Evolutionary conservation across 2,888 invertebrate genomes (phyloP), one percentile per base, ranked within the genome.

Genomic region (Mamestra brassicae): DNA sequence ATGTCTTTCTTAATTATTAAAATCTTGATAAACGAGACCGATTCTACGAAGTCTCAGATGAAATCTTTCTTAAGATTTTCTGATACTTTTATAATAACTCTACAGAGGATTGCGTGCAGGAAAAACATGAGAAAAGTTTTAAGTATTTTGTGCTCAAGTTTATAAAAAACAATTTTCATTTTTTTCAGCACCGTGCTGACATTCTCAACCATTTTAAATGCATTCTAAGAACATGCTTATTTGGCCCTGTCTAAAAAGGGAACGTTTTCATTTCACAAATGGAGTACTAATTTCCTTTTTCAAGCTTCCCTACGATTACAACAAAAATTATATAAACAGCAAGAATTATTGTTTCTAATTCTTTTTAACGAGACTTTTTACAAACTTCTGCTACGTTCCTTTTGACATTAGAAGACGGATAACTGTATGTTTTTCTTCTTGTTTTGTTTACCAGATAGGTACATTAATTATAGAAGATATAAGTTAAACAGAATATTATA

Each of bases 1-100:
- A 68, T 54, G 57, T 78, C 11, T 61, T 83, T 78, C 63, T 54
- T 83, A 78, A 78, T 78, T 58, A 83, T 83, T 50, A 83, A 83
- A 83, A 52, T 58, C 71, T 42, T 78, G 61, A 78, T 83, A 78
- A 83, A 83, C 47, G 79, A 69, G 63, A 50, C 63, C 58, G 36
- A 83, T 78, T 70, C 57, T 50, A 64, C 47, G 47, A 78, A 69
- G n/a, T 70, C 45, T 78, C 15, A 78, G 36, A 78, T 55, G 42
- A 83, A 83, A 78, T 78, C 64, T 83, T 83, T 70, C 63, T 58
- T 64, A 15, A 64, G n/a, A 70, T 64, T 63, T 70, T 83, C 15
- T 54, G 52, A 63, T 83, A 63, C 42, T 69, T 83, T 66, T 47
- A 47, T 78, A 78, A 78, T 83, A 78, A 58, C 42, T 78, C 26